Base-by-base conservation (phyloP, 2,888 invertebrate species). In the Eulithis prunata region DNA sequence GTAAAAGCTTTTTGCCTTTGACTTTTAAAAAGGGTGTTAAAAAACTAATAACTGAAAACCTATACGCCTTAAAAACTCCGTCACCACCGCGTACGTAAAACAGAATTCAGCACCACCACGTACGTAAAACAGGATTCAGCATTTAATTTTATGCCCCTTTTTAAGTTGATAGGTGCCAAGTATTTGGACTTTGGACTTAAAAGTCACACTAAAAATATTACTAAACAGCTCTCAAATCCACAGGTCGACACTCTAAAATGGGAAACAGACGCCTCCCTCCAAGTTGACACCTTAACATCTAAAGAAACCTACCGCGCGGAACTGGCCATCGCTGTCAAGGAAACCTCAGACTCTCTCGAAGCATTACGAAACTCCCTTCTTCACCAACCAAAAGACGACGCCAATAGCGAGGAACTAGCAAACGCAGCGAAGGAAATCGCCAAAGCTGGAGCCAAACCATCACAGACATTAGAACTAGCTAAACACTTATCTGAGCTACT, bases 241-340 rank as follows among this genome's bases (percentile, higher is more conserved):
- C 94, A 97, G 89, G 96, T 96, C 10, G 95, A 97, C 70, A 96
- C 97, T 0, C 88, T 96, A 7, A 95, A 94, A 83, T 96, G 96
- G 85, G 97, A 97, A 79, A 95, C 95, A 13, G 97, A 97, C 77
- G 95, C 95, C 0, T 95, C 96, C 0, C 95, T 97, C 5, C 97
- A 98, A 92, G 97, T 97, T 1, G 95, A 97, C 80, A 98, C 97
- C 0, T 86, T 97, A 49, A 97, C 97, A 51, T 96, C 97, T 4
- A 96, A 96, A 83, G 97, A 97, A 80, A 97, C 97, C 0, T 98
- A 97, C 80, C 89, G 95, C 62, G 95, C 95, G 75, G 97, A 98
- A 84, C 87, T 98, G 46, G 93, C 94, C 49, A 94, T 95, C 4
- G 97, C 97, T 0, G 93, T 97, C 4, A 89, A 89, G 52, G 97